A percentile compares a stretch with the other conserved stretches of the same genome.
phyloP scores from a whole-genome alignment of 2,888 invertebrate species.

The Drosophila barbarae region DNA sequence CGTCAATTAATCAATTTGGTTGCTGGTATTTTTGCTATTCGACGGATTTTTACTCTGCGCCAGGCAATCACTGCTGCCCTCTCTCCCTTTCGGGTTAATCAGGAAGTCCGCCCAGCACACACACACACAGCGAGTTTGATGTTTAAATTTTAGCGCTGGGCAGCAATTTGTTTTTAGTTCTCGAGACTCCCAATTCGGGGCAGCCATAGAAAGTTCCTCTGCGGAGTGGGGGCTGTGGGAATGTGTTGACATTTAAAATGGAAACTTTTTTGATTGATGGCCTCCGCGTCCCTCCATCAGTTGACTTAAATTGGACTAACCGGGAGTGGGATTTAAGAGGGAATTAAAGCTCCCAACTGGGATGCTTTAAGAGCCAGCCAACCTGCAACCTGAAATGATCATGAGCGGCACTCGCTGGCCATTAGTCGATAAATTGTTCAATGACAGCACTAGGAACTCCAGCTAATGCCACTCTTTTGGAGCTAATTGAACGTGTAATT shows the following conservation, averaged over 20 bases:
- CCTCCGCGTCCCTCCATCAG: conserved; percentile 34
- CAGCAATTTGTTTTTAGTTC: conserved; percentile 64
- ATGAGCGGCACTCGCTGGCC: background rate
- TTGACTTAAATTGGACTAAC: conserved; percentile 26
- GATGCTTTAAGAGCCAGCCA: background rate
- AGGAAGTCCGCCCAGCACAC: conserved; percentile 59
- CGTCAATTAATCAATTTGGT: conserved; percentile 71
- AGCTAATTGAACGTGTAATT: conserved; percentile 72
- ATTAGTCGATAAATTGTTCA: conserved; percentile 63
- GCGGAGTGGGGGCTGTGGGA: conserved; percentile 15
- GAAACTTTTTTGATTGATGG: conserved; percentile 63
- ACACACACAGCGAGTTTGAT: conserved; percentile 52
- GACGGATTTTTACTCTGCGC: conserved; percentile 13
- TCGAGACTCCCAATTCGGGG: conserved; percentile 13
- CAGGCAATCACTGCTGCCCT: conserved; percentile 30
- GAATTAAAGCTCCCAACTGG: conserved; percentile 5
- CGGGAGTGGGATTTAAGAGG: background rate
- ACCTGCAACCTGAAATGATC: conserved; percentile 3
- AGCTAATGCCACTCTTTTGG: conserved; percentile 66
- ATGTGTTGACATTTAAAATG: conserved; percentile 63
- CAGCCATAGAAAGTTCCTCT: conserved; percentile 5
- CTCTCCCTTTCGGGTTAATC: conserved; percentile 61
- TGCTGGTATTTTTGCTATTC: conserved; percentile 53
- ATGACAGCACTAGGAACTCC: conserved; percentile 57
- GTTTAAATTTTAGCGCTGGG: conserved; percentile 62